Evolutionary conservation across 2,797 vertebrate genomes (phyloP).

Genomic region (Myiotriccus ornatus): DNA sequence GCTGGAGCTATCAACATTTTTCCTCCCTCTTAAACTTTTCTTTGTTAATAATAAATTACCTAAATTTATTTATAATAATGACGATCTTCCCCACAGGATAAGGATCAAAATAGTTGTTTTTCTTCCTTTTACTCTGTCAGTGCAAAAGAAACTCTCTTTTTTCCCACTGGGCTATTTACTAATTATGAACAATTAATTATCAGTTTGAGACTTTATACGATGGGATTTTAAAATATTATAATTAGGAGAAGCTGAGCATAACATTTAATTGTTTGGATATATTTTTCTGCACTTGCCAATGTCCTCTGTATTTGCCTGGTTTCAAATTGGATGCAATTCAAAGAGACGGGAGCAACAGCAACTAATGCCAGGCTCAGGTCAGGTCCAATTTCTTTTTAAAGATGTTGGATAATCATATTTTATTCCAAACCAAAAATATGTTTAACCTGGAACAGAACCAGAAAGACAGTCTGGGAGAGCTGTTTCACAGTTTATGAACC

Average conservation of each 20-base stretch:
- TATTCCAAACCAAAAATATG: constrained; percentile 52
- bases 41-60: constrained; percentile 28
- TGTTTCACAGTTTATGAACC: not conserved
- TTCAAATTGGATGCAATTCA: constrained; percentile 59
- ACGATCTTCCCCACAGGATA: constrained; percentile 13
- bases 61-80: constrained; percentile 38
- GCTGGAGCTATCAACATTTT: not conserved
- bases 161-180: constrained; percentile 11
- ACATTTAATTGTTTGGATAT: not conserved
- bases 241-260: not conserved
- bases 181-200: constrained; percentile 32
- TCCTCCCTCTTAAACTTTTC: not conserved
- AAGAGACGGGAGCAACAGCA: constrained; percentile 47
- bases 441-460: constrained; percentile 62
- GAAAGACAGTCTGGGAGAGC: not conserved
- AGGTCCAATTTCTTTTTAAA: constrained; percentile 53
- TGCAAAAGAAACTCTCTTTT: not conserved
- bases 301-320: not conserved
- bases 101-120: constrained; percentile 7
- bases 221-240: constrained; percentile 11
- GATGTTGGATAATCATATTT: constrained; percentile 33
- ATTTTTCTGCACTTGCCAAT: not conserved
- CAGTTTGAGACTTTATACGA: not conserved
- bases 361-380: constrained; percentile 57
- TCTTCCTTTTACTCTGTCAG: constrained; percentile 9